These are phyloP conservation scores for Neocrepidodera transversa DNA, from an alignment of 2,888 invertebrate species.

Conservation along the genomic window DNA sequence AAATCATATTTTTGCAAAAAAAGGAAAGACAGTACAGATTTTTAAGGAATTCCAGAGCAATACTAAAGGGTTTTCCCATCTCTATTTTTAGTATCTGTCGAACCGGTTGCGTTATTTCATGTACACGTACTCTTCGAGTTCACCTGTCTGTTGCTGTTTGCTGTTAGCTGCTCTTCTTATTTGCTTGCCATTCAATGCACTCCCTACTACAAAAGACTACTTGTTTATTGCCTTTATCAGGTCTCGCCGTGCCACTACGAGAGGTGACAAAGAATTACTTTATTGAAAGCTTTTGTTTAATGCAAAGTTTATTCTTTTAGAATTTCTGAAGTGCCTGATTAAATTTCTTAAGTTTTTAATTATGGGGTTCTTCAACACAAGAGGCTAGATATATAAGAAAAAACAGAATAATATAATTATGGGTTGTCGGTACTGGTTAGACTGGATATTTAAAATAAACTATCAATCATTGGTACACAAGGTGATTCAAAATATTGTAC, in stretches of 20 bases:
- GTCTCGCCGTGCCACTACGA: neutral
- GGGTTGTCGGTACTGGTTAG: too few species aligned
- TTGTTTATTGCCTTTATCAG: conserved; percentile 9
- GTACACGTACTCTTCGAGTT: conserved; percentile 29
- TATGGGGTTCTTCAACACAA: too few species aligned
- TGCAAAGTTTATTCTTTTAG: neutral
- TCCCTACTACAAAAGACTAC: conserved; percentile 6
- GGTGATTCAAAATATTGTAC: too few species aligned
- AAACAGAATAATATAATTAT: too few species aligned
- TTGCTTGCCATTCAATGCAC: conserved; percentile 22
- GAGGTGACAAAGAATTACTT: conserved; percentile 1
- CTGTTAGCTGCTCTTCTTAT: conserved; percentile 21
- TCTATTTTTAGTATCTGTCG: conserved; percentile 9
- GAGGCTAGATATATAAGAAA: too few species aligned
- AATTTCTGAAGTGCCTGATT: neutral
- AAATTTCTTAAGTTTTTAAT: neutral
- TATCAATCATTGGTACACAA: too few species aligned
- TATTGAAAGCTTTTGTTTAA: neutral
- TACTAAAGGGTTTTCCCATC: too few species aligned
- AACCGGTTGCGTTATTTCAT: conserved; percentile 36
- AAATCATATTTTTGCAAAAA: too few species aligned
- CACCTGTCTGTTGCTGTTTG: conserved; percentile 31
- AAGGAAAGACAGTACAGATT: too few species aligned
- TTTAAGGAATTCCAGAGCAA: too few species aligned
- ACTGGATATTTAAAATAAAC: too few species aligned